Evolutionary conservation across 2,888 invertebrate species (phyloP), one percentile per base, ranked within the genome.

Genomic region (Meteorus cinctellus): DNA sequence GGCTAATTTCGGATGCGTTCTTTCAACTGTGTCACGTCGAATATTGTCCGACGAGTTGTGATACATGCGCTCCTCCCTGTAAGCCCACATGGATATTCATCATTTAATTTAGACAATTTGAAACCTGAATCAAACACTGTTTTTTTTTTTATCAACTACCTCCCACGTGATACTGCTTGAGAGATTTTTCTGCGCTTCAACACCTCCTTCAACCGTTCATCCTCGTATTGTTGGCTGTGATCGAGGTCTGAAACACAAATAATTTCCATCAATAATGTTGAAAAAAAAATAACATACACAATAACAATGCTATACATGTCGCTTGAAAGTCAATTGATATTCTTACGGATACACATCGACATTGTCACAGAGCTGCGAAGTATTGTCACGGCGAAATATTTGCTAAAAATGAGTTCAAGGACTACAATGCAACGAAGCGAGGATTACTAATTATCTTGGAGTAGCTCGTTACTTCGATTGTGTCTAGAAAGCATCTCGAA

Each of bases 141-240:
- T 10, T 24, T 69, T 68, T 48, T 68, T 77, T 80, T 19, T 19
- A 36, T 67, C 59, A 74, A 69, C 45, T 79, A 84, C 84, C 84
- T 82, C 29, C 75, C 81, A 70, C 81, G 82, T 67, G 78, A 80
- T 67, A 80, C 81, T 29, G 83, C 73, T 71, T 82, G 81, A 59
- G 81, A 82, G 62, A 82, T 76, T 76, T 82, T 82, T 65, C 82
- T 82, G 59, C 80, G 78, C 77, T 79, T 83, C 63, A 80, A 71
- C 80, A 83, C 83, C 77, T 82, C 84, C 77, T 83, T 81, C 81
- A 82, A 78, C 79, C 82, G 82, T 72, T 79, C 75, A 68, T 84
- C 83, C 79, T 85, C 84, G 81, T 83, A 77, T 59, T 82, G 79
- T 72, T 82, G 81, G 31, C 78, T 77, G 70, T 84, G 83, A 69